These are phyloP conservation scores for Drosophila niveifrons DNA, from an alignment of 2,888 invertebrate genomes.

Conservation along the genomic window DNA sequence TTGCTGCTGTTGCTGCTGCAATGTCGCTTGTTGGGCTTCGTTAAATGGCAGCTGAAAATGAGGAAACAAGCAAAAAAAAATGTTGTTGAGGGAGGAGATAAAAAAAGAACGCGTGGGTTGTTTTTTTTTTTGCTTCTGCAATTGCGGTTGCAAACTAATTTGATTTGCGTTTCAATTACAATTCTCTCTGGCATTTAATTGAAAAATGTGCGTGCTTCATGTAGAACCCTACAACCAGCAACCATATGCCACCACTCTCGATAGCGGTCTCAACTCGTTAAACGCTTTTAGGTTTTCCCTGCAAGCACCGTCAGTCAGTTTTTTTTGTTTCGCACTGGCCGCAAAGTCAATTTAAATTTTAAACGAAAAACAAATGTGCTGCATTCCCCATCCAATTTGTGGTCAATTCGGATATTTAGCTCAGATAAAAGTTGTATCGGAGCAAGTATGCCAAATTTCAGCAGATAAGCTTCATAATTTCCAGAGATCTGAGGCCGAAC, in stretches of 20 bases:
- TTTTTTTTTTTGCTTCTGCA: conserved; percentile 1
- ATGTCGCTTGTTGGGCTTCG: conserved; percentile 78
- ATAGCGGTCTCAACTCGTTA: conserved; percentile 7
- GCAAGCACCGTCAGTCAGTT: background rate
- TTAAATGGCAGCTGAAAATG: conserved; percentile 73
- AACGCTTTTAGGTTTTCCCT: conserved; percentile 55
- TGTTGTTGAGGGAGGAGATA: conserved; percentile 1
- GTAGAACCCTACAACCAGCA: background rate
- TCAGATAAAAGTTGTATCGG: too few relatives aligned
- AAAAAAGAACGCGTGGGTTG: conserved; percentile 22
- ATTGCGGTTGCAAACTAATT: conserved; percentile 62
- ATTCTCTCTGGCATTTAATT: conserved; percentile 70
- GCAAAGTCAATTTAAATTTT: background rate
- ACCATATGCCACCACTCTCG: background rate
- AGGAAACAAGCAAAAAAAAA: too few relatives aligned
- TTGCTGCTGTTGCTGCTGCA: conserved; percentile 40
- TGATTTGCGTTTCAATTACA: conserved; percentile 75
- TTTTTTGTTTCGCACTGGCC: background rate
- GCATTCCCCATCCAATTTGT: too few relatives aligned
- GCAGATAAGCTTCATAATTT: too few relatives aligned
- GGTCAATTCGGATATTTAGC: too few relatives aligned
- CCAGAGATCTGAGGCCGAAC: too few relatives aligned
- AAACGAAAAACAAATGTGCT: background rate
- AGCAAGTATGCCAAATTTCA: too few relatives aligned
- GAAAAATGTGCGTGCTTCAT: conserved; percentile 56